phyloP scores from a whole-genome alignment of 2,888 invertebrate genomes.

The Ennomos fuscantarius region DNA sequence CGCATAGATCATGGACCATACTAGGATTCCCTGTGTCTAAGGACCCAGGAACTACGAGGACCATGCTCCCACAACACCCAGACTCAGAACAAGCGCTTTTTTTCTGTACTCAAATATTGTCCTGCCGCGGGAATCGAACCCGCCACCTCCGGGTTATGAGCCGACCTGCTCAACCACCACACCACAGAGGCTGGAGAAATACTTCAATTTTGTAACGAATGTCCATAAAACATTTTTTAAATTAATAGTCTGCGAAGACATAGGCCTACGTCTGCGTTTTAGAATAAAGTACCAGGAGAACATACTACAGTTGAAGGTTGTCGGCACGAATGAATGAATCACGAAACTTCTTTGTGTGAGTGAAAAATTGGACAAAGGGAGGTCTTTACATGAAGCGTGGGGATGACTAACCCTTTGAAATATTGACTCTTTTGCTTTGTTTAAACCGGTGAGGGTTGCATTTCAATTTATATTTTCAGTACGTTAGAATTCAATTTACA shows the following conservation, averaged over 20 bases:
- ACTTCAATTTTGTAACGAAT: background rate
- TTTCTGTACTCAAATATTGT: too few relatives aligned
- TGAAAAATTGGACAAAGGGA: constrained; percentile 17
- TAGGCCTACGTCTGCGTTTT: constrained; percentile 18
- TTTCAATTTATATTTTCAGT: too few relatives aligned
- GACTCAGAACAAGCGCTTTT: too few relatives aligned
- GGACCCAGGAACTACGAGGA: too few relatives aligned
- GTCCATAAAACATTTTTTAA: background rate
- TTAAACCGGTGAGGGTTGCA: background rate
- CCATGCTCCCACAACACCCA: too few relatives aligned
- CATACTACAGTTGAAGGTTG: constrained; percentile 27
- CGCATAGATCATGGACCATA: too few relatives aligned
- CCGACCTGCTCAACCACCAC: too few relatives aligned
- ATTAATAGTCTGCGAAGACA: background rate
- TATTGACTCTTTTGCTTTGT: constrained; percentile 4
- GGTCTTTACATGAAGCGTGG: constrained; percentile 18
- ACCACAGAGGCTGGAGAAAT: too few relatives aligned
- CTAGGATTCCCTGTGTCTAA: too few relatives aligned
- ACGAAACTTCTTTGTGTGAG: constrained; percentile 22
- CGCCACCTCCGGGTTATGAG: too few relatives aligned
- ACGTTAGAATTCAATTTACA: too few relatives aligned
- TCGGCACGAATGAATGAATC: constrained; percentile 27
- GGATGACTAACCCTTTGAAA: constrained; percentile 18
- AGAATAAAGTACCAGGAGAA: constrained; percentile 29
- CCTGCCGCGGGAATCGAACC: too few relatives aligned